phyloP scores from a whole-genome alignment of 2,113 vertebrate species.

The Siniperca knerii region DNA sequence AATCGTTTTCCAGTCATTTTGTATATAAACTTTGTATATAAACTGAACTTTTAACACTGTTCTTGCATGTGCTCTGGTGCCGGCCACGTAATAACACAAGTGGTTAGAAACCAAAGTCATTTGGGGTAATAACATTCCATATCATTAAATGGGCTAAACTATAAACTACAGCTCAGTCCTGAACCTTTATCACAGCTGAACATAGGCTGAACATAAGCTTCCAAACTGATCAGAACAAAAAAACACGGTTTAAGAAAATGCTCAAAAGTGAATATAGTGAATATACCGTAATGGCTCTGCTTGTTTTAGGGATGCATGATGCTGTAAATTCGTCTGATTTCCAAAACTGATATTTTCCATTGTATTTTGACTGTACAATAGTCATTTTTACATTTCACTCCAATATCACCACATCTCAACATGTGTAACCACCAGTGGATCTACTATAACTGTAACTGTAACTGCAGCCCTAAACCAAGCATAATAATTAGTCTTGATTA shows the following conservation, averaged over 20 bases:
- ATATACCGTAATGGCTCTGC: background rate
- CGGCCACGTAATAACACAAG: slow-evolving; percentile 20
- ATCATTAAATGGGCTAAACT: slow-evolving; percentile 40
- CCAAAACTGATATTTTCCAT: background rate
- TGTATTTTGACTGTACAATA: background rate
- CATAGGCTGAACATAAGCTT: background rate
- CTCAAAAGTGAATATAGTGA: background rate
- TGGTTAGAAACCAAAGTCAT: slow-evolving; percentile 42
- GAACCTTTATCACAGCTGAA: background rate
- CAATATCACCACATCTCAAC: background rate
- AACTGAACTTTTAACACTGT: slow-evolving; percentile 20
- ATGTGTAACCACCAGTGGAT: background rate
- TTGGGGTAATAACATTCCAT: slow-evolving; percentile 15
- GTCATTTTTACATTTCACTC: background rate
- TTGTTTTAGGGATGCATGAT: background rate
- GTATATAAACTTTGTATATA: background rate
- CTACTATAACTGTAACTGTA: slow-evolving; percentile 9
- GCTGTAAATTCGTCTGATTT: background rate
- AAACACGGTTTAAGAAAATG: background rate
- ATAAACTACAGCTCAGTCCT: background rate
- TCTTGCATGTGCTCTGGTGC: slow-evolving; percentile 7
- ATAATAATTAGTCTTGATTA: background rate
- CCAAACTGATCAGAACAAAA: background rate
- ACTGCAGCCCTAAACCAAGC: background rate
- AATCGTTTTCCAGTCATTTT: slow-evolving; percentile 25